These are phyloP conservation scores for Achroia grisella DNA, from an alignment of 1,140 invertebrate species.

Conservation along the genomic window DNA sequence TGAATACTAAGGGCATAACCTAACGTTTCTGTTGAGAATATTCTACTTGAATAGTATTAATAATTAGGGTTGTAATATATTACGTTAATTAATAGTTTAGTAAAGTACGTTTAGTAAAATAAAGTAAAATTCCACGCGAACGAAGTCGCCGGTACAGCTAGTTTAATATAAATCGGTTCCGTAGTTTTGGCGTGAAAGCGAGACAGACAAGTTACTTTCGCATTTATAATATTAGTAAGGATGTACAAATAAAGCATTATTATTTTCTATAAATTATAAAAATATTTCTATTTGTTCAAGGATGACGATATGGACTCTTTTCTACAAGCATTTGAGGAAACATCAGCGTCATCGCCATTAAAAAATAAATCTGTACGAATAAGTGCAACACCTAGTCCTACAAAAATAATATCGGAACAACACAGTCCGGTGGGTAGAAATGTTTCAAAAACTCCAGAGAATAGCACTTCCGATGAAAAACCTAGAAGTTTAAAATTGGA, in stretches of 20 bases:
- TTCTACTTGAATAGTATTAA: no score
- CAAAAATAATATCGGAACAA: conserved; percentile 10
- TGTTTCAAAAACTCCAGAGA: conserved; percentile 29
- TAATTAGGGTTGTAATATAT: no score
- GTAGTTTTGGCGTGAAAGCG: no score
- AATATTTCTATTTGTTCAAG: conserved; percentile 19
- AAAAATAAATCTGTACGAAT: conserved; percentile 29
- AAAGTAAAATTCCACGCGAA: no score
- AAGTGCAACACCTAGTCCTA: conserved; percentile 29
- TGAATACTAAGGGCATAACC: no score
- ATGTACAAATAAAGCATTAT: no score
- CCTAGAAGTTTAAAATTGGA: conserved; percentile 41
- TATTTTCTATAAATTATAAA: conserved; percentile 1
- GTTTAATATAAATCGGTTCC: no score
- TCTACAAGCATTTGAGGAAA: conserved; percentile 14
- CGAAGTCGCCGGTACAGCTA: no score
- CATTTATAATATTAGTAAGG: not conserved
- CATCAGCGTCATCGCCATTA: conserved; percentile 11
- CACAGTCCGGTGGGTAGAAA: conserved; percentile 10
- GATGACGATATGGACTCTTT: conserved; percentile 29
- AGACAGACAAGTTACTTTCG: no score
- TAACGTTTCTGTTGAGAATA: no score
- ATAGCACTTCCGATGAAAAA: conserved; percentile 24
- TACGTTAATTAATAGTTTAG: no score
- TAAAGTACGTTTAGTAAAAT: no score